A percentile compares a stretch with the other conserved stretches of the same genome.
Conservation (phyloP, 2,888 invertebrate genomes). For the Epiblema foenella region DNA sequence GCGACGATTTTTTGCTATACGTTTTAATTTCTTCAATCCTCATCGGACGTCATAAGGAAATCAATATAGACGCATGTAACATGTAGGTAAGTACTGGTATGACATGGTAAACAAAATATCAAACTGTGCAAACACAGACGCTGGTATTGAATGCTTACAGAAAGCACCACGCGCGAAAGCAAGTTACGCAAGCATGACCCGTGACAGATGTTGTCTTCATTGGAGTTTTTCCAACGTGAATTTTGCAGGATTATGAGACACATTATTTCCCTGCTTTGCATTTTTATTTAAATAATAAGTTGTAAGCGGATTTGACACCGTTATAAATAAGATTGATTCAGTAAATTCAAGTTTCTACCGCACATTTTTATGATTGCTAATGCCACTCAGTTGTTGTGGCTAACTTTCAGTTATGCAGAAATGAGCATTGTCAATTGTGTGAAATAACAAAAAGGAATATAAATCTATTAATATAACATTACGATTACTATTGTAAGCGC, state of each 20-base stretch:
- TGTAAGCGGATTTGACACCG: not conserved
- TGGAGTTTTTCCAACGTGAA: slow-evolving; percentile 29
- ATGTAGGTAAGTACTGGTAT: slow-evolving; percentile 39
- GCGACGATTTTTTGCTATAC: not conserved
- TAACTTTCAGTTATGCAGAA: not conserved
- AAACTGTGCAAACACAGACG: slow-evolving; percentile 58
- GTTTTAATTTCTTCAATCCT: slow-evolving; percentile 12
- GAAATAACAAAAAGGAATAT: slow-evolving; percentile 17
- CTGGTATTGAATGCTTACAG: slow-evolving; percentile 47
- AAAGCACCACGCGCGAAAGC: slow-evolving; percentile 46
- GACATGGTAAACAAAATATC: slow-evolving; percentile 52
- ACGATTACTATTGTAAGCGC: slow-evolving; percentile 19
- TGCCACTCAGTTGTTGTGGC: no score
- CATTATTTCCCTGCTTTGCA: slow-evolving; percentile 24
- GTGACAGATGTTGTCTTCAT: slow-evolving; percentile 42
- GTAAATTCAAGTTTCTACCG: not conserved
- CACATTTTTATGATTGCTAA: not conserved
- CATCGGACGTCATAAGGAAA: slow-evolving; percentile 17
- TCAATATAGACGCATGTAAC: slow-evolving; percentile 24
- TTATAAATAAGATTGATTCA: slow-evolving; percentile 5
- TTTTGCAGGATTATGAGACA: slow-evolving; percentile 9
- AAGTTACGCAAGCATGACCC: slow-evolving; percentile 41
- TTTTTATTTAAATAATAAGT: slow-evolving; percentile 19
- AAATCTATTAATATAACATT: slow-evolving; percentile 25
- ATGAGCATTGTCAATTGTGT: not conserved